Base-by-base conservation (phyloP, 2,797 vertebrate genomes). In the Gadopsis bispinosus region DNA sequence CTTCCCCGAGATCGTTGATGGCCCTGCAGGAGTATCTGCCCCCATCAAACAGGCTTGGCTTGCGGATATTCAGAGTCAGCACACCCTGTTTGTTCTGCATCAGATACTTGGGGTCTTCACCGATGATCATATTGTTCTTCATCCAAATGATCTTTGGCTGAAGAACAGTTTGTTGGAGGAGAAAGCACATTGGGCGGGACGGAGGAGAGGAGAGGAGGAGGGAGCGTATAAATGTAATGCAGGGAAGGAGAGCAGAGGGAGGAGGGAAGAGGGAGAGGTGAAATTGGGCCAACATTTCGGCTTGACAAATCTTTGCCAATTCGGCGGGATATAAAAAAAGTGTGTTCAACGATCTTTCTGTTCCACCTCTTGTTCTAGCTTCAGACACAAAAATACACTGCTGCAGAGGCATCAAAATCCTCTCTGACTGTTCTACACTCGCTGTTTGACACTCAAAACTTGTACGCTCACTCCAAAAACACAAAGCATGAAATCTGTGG, bases 111-210 rank as follows among this genome's bases (percentile, higher is more conserved):
- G 97, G 96, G 43, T 98, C 95, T 2, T 95, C 96, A 0, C 93
- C 85, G 31, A 98, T 95, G 62, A 96, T 95, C 93, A 96, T 95
- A 19, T 95, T 96, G 90, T 98, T 98, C 92, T 98, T 98, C 97
- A 97, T 95, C 97, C 97, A 98, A 64, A 95, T 86, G 81, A 98
- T 96, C 89, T 96, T 97, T 0, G 97, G 97, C 97, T 95, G 22
- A 54, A n/a, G 74, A 50, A 26, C 14, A 67, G 77, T 1, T 59
- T 29, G 65, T 64, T 22, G 17, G 69, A 83, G 67, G 67, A 69
- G 56, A 67, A 55, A 31, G 59, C 9, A 48, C 20, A 72, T 54
- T 80, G 67, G 33, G 55, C 5, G 16, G 78, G 16, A 13, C 11
- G 29, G 33, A 47, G 22, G 54, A 13, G 7, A n/a, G 41, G 29